These are phyloP conservation scores for Hippocampus mohnikei DNA, from an alignment of 2,113 vertebrate genomes.

Conservation along the genomic window DNA sequence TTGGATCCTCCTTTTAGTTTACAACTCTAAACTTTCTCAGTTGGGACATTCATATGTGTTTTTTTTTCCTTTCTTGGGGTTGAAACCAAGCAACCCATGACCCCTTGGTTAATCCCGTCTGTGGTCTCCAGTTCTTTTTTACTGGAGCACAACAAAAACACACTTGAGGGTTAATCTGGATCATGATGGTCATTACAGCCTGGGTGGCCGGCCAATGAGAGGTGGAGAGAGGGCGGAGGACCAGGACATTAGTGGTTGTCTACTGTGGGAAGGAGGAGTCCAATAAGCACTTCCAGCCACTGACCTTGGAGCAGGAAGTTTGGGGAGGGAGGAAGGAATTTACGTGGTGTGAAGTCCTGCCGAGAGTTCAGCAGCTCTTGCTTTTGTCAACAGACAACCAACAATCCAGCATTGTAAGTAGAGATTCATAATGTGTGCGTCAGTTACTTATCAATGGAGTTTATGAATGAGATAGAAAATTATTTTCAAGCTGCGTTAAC, in stretches of 20 bases:
- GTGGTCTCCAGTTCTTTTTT: slow-evolving; percentile 17
- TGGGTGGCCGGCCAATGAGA: slow-evolving; percentile 37
- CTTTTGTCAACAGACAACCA: slow-evolving; percentile 19
- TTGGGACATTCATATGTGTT: not conserved
- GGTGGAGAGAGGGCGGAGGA: not conserved
- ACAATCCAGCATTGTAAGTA: slow-evolving; percentile 44
- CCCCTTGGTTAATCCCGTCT: slow-evolving; percentile 46
- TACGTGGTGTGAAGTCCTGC: slow-evolving; percentile 53
- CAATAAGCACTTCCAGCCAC: slow-evolving; percentile 40
- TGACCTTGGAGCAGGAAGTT: slow-evolving; percentile 61
- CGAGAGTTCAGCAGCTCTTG: slow-evolving; percentile 52
- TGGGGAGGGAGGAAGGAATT: slow-evolving; percentile 24
- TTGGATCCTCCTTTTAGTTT: not conserved
- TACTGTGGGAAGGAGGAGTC: slow-evolving; percentile 19
- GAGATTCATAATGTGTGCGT: slow-evolving; percentile 5
- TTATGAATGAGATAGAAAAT: slow-evolving; percentile 2
- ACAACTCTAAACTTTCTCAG: not conserved
- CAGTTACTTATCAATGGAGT: slow-evolving; percentile 24
- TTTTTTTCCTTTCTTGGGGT: not conserved
- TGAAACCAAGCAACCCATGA: slow-evolving; percentile 9
- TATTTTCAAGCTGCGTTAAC: not conserved
- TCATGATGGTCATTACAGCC: slow-evolving; percentile 60
- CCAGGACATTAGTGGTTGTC: slow-evolving; percentile 24
- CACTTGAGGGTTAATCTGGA: slow-evolving; percentile 68
- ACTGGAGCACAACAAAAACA: slow-evolving; percentile 42